phyloP scores from a whole-genome alignment of 2,888 invertebrate species.

The Petrolisthes cinctipes region DNA sequence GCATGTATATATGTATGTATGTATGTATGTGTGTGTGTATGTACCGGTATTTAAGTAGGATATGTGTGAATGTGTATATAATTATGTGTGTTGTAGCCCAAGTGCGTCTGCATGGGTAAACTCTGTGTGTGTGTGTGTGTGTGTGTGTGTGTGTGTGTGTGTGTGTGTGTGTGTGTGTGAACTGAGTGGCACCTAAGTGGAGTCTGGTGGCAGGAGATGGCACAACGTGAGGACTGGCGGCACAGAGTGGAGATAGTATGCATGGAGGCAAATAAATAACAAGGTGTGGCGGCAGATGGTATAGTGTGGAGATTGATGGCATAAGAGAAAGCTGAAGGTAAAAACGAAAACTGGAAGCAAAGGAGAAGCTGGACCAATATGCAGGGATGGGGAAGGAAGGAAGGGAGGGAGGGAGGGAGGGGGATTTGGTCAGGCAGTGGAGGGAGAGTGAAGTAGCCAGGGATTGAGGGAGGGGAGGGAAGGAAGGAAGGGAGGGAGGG shows the following conservation, averaged over 20 bases:
- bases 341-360: neutral
- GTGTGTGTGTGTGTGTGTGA: neutral
- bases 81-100: no score
- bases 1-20: constrained; percentile 14
- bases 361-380: neutral
- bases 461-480: neutral
- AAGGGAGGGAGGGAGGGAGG: neutral
- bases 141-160: neutral
- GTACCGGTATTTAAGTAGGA: no score
- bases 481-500: neutral
- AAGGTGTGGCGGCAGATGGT: neutral
- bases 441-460: neutral
- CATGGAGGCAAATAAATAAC: no score
- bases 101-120: neutral
- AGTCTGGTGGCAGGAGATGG: neutral
- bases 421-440: neutral
- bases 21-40: constrained; percentile 6
- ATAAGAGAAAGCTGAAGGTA: neutral
- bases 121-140: neutral
- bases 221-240: neutral
- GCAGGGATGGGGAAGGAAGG: neutral
- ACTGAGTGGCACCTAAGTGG: no score
- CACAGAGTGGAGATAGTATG: no score
- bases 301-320: neutral
- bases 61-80: neutral